Base-by-base conservation (phyloP, 2,888 invertebrate genomes). In the Chrysomela aeneicollis region DNA sequence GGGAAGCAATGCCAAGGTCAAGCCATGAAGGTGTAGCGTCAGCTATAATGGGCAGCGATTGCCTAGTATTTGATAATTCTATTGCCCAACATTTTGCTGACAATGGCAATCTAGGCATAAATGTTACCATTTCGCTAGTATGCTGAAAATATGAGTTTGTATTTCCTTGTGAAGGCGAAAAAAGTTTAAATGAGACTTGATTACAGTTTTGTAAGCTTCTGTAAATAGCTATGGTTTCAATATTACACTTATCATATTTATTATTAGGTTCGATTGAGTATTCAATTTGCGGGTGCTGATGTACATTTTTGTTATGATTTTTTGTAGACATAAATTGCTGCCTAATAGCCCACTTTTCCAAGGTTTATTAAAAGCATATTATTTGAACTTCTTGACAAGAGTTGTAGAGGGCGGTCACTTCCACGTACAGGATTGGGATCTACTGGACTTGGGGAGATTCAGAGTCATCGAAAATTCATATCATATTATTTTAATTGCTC, bases 1-100 rank as follows among this genome's bases (percentile, higher is more conserved):
- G 99, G 98, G 99, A 99, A 84, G 98, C 98, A 2, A 97, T 97
- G 87, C 98, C 99, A 0, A 88, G 98, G 58, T 97, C 97, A 60
- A 99, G 99, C 78, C 98, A 98, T 80, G 99, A 99, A 86, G 98
- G 99, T 64, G 97, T 99, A 19, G 94, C 97, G 53, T 94, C 95
- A 18, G 98, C 98, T 53, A 99, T 99, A 77, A 90, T 95, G 85
- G 97, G 95, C 81, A 97, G 97, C 21, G 99, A 99, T 86, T 99
- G 99, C 82, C 89, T 99, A 69, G 97, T 98, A 69, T 99, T 99
- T 85, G 99, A 99, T 84, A 97, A 97, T 60, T 94, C 95, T 72
- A 95, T 97, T 80, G 99, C 99, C 70, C 96, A 98, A 84, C 87
- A 98, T 66, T 99, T 99, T 86, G 97, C 99, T 60, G 99, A 99